Evolutionary conservation across 2,797 vertebrate genomes (phyloP), one percentile per base, ranked within the genome.

Genomic region (Oreortyx pictus): DNA sequence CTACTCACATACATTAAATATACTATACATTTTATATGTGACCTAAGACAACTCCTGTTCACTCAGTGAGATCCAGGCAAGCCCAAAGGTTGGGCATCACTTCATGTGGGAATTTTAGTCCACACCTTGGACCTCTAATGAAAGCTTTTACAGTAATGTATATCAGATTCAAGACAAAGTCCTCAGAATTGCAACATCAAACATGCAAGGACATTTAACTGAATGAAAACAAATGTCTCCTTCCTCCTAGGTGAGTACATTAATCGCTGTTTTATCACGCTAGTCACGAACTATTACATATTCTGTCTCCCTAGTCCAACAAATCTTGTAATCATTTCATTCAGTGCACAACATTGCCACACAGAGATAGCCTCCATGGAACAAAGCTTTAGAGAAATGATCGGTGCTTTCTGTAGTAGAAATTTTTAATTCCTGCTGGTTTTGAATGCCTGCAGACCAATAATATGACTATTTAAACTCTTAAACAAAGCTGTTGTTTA

Each of bases 391-490:
- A 92, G 79, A 89, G 59, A 94, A 81, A 86, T 97, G 91, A 77
- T 95, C 73, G 92, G 24, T 86, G 78, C 50, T 77, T 92, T 95
- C 89, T 50, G n/a, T 41, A 77, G 62, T n/a, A 86, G 14, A 92
- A 88, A 88, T 56, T 72, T 29, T 68, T 77, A 75, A 90, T 96
- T 94, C 67, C 91, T 91, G 75, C 33, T 97, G 47, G 76, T 87
- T 37, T 88, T 50, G 84, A 95, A 87, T 93, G 76, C 80, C 94
- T 93, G 85, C 84, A 93, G 96, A 92, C 70, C 12, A 14, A 72
- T 87, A 90, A 81, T 94, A 75, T 95, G 80, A 92, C 94, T 96
- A 82, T 95, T 96, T 96, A 93, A 94, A 57, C 87, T 66, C 86
- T 97, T 70, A 95, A 96, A 92, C 80, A 80, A 96, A 93, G 90